Percentiles rank a stretch among this genome's conserved stretches.
Conservation (phyloP, 2,797 vertebrate species). For the Dendrocincla tyrannina region DNA sequence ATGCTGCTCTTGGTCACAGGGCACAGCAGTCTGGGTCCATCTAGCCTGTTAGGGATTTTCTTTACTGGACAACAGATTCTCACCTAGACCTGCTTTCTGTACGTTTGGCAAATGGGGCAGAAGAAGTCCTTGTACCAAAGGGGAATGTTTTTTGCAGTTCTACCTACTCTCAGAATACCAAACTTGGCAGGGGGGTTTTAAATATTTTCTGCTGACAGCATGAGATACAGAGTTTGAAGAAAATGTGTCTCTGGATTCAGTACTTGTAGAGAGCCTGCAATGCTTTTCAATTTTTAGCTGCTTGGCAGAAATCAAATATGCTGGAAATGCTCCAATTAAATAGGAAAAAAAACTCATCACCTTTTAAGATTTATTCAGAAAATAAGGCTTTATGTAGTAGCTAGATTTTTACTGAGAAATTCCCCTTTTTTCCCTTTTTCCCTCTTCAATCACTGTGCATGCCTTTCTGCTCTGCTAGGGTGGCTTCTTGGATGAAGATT, state of each 20-base stretch:
- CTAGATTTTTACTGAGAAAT: background rate
- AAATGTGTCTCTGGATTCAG: background rate
- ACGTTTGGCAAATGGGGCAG: background rate
- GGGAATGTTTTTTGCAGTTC: background rate
- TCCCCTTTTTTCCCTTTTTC: background rate
- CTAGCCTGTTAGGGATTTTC: background rate
- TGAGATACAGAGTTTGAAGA: background rate
- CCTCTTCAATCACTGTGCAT: background rate
- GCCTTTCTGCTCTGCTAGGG: background rate
- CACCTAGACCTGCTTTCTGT: background rate
- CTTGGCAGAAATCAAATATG: background rate
- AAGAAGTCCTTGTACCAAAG: background rate
- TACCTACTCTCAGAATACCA: background rate
- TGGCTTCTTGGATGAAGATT: background rate
- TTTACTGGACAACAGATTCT: background rate
- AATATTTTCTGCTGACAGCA: background rate
- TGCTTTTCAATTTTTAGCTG: background rate
- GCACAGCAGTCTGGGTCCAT: background rate
- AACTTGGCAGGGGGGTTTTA: background rate
- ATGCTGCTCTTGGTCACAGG: background rate
- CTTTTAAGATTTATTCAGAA: background rate
- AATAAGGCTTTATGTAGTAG: background rate
- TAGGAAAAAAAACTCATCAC: background rate
- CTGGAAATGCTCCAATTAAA: background rate
- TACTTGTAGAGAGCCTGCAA: background rate